These are phyloP conservation scores for Aphidius ervi DNA, from an alignment of 1,140 invertebrate species.

Conservation along the genomic window DNA sequence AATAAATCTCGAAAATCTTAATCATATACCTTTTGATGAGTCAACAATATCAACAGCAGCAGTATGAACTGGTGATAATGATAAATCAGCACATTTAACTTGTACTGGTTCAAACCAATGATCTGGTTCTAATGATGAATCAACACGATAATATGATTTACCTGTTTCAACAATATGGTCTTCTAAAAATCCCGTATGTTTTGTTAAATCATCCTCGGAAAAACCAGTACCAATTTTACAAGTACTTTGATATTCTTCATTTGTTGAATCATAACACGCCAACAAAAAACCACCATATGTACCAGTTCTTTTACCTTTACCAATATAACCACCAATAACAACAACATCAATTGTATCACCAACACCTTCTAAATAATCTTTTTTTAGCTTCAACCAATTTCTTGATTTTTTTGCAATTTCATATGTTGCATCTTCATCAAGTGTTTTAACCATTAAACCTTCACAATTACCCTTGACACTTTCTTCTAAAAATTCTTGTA, in stretches of 20 bases:
- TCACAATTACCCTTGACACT: conserved; percentile 93
- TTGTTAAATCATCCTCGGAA: conserved; percentile 83
- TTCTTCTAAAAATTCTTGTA: conserved; percentile 91
- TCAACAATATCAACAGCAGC: conserved; percentile 74
- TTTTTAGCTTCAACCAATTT: conserved; percentile 98
- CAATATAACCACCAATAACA: conserved; percentile 92
- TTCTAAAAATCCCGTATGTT: conserved; percentile 75
- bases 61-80: conserved; percentile 89
- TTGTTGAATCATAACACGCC: conserved; percentile 91
- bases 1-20: conserved; percentile 93
- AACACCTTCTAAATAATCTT: conserved; percentile 94
- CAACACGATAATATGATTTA: conserved; percentile 84
- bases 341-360: conserved; percentile 94
- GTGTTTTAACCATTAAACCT: conserved; percentile 97
- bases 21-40: conserved; percentile 88
- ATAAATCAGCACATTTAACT: conserved; percentile 97
- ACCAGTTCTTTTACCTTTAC: conserved; percentile 91
- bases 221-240: conserved; percentile 99
- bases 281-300: conserved; percentile 94
- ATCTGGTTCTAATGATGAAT: conserved; percentile 76
- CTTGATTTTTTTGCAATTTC: conserved; percentile 96
- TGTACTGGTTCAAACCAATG: conserved; percentile 91
- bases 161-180: conserved; percentile 69
- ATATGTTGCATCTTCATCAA: conserved; percentile 90
- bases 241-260: conserved; percentile 90